Evolutionary conservation across 2,888 invertebrate genomes (phyloP), one percentile per base, ranked within the genome.

Genomic region (Cremastobaeus sp.): DNA sequence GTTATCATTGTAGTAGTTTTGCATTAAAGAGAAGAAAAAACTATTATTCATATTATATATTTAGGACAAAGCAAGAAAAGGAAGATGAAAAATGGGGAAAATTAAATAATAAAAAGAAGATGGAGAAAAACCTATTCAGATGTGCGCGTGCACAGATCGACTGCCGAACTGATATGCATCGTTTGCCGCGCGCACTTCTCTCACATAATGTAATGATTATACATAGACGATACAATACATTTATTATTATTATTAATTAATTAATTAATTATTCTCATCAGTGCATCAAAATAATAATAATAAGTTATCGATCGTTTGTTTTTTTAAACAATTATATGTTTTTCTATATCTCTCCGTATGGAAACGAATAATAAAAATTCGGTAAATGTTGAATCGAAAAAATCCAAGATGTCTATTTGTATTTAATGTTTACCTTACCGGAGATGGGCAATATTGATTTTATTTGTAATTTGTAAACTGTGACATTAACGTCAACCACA

Each of bases 261-360:
- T 83, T 76, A 80, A 65, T 66, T 57, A 59, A 66, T 79, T 77
- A 86, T 86, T 84, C 86, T 86, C 82, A 84, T 84, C 81, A 78
- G 84, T 84, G 83, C 87, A 86, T 87, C 87, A 86, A 86, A 86
- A 85, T 86, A 87, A 86, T 84, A 83, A 84, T 86, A 86, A 55
- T 37, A 37, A 86, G 85, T 86, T 87, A 84, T 85, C 81, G 82
- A 83, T 79, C 82, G 83, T 87, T 86, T 86, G 84, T 86, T 87
- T 86, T 83, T 84, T 35, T 84, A 85, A 86, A 85, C 85, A 85
- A 64, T 85, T 86, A 83, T 85, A 86, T 86, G 85, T 86, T 86
- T 87, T 86, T 87, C 84, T 87, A 86, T 87, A 86, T 86, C 85
- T 86, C 85, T 86, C 85, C 85, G 83, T 87, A 86, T 86, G 86